These are phyloP conservation scores for Anoplolepis gracilipes DNA, from an alignment of 1,140 invertebrate species.

Conservation along the genomic window DNA sequence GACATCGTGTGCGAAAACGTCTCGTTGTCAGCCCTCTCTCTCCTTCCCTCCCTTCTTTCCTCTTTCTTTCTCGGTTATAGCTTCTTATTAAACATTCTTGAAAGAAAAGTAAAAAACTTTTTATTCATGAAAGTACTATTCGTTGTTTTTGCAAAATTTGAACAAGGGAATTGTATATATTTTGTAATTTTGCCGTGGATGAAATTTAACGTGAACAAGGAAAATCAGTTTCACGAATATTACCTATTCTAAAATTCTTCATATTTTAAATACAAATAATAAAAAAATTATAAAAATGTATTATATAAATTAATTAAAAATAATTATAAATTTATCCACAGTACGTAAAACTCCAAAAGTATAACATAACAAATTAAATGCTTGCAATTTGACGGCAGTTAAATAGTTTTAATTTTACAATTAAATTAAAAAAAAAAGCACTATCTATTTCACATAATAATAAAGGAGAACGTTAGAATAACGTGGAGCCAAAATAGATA, in stretches of 20 bases:
- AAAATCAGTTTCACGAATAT: background rate
- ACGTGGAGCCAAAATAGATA: background rate
- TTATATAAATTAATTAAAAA: background rate
- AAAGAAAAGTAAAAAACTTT: constrained; percentile 25
- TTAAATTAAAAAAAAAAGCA: constrained; percentile 30
- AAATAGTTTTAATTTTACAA: background rate
- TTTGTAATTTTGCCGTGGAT: background rate
- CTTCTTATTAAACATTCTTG: constrained; percentile 67
- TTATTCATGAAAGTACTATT: background rate
- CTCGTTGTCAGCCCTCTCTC: constrained; percentile 6
- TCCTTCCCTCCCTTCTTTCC: too few species aligned
- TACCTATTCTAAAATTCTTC: background rate
- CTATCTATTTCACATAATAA: background rate
- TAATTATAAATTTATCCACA: background rate
- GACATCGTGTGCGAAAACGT: constrained; percentile 54
- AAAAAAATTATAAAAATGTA: background rate
- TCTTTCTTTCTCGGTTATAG: background rate
- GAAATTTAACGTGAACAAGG: background rate
- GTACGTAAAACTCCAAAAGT: too few species aligned
- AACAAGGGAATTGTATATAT: background rate
- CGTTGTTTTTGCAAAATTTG: constrained; percentile 35
- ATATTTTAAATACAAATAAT: constrained; percentile 11
- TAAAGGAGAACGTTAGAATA: background rate
- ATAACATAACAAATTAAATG: background rate
- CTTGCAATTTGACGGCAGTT: background rate